These are phyloP conservation scores for Pseudochirops corinnae DNA, from an alignment of 2,797 vertebrate species.

Conservation along the genomic window DNA sequence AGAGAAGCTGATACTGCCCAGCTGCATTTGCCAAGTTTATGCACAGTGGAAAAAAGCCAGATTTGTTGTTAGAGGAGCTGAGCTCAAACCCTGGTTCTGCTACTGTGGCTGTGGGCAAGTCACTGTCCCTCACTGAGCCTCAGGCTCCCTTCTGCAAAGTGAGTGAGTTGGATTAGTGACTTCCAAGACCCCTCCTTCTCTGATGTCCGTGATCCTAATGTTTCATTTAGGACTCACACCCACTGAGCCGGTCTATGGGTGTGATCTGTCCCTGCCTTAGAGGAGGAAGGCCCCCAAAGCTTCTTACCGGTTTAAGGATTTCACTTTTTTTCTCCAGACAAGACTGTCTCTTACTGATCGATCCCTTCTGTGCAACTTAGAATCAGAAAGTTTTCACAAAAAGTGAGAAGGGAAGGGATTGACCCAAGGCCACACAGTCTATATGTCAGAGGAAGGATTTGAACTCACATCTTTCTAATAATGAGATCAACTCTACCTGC, in stretches of 20 bases:
- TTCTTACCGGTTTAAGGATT: background rate
- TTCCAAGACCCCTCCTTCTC: background rate
- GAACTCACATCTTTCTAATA: background rate
- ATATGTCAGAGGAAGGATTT: background rate
- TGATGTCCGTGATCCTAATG: background rate
- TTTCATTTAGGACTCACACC: background rate
- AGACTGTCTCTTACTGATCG: background rate
- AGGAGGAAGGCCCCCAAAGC: accelerated
- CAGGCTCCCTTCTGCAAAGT: background rate
- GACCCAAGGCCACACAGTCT: background rate
- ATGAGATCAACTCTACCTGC: background rate
- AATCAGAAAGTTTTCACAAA: background rate
- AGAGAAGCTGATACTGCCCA: background rate
- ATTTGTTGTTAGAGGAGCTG: background rate
- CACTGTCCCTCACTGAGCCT: background rate
- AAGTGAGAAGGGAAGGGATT: background rate
- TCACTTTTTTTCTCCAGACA: background rate
- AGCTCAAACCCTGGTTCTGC: background rate
- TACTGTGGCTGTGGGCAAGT: background rate
- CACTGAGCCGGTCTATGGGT: accelerated
- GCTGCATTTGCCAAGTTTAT: background rate
- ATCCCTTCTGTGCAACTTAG: background rate
- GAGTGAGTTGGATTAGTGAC: background rate
- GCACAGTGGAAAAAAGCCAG: background rate
- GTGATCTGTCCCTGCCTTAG: accelerated